Evolutionary conservation across 2,888 invertebrate genomes (phyloP).

Genomic region (Polydrusus cervinus): DNA sequence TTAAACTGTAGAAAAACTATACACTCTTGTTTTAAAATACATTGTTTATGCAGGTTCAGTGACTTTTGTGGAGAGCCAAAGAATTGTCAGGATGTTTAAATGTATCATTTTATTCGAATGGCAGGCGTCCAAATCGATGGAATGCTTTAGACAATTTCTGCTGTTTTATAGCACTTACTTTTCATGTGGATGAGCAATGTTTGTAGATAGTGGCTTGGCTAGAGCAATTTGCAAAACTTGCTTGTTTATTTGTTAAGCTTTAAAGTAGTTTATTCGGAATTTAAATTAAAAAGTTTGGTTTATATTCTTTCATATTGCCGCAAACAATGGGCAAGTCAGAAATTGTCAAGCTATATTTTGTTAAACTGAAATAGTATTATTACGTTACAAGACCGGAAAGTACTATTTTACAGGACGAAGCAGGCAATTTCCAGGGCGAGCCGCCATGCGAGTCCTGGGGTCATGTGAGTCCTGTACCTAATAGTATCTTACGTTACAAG

Average conservation of each 20-base stretch:
- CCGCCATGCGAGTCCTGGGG: no score
- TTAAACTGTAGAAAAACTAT: neutral
- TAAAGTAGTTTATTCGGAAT: slow-evolving; percentile 20
- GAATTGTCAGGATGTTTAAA: slow-evolving; percentile 38
- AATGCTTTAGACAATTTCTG: slow-evolving; percentile 32
- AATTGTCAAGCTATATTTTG: no score
- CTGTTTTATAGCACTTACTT: slow-evolving; percentile 38
- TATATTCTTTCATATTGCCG: neutral
- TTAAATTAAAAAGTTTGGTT: neutral
- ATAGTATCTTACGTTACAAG: no score
- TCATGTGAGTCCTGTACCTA: no score
- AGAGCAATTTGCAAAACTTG: slow-evolving; percentile 28
- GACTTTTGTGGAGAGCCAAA: slow-evolving; percentile 45
- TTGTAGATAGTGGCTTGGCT: slow-evolving; percentile 25
- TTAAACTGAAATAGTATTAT: no score
- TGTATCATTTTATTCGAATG: slow-evolving; percentile 49
- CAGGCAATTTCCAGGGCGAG: no score
- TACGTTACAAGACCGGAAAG: no score
- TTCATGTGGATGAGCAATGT: slow-evolving; percentile 38
- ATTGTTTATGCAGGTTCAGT: slow-evolving; percentile 32
- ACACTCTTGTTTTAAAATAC: neutral
- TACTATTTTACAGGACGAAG: no score
- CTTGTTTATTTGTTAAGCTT: slow-evolving; percentile 31
- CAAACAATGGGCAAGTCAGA: no score
- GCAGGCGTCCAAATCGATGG: slow-evolving; percentile 49